These are phyloP conservation scores for Physeter macrocephalus DNA, from an alignment of 2,113 vertebrate species.

Conservation along the genomic window DNA sequence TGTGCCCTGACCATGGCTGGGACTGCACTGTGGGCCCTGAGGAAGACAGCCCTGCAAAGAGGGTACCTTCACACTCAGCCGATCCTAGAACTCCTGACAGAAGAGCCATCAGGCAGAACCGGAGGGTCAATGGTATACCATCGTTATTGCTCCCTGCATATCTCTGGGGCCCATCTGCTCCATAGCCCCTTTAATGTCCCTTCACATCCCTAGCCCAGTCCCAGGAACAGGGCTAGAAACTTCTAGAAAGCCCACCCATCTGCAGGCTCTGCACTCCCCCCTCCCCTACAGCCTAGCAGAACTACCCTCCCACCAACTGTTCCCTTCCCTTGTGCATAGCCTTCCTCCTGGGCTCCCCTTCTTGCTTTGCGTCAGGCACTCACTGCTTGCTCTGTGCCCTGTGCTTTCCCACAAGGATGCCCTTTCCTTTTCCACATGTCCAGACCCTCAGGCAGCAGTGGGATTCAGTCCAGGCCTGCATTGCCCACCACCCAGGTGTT, in stretches of 20 bases:
- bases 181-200: not conserved
- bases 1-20: not conserved
- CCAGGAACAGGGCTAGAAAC: not conserved
- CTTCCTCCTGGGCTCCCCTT: not conserved
- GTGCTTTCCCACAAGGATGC: not conserved
- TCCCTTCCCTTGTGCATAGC: not conserved
- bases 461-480: not conserved
- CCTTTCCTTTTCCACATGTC: not conserved
- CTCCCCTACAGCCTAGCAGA: not conserved
- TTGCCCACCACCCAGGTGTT: not conserved
- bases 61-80: not conserved
- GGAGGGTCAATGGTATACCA: not conserved
- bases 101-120: not conserved
- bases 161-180: not conserved
- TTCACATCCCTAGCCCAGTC: not conserved
- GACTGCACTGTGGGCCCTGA: too few species aligned
- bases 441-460: not conserved
- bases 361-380: not conserved
- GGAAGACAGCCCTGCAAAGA: not conserved
- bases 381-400: not conserved
- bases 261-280: not conserved
- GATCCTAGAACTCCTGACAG: not conserved
- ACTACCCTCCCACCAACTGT: not conserved
- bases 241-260: not conserved
- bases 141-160: not conserved